Evolutionary conservation across 2,113 vertebrate genomes (phyloP).

Genomic region (Ceuthmochares aereus): DNA sequence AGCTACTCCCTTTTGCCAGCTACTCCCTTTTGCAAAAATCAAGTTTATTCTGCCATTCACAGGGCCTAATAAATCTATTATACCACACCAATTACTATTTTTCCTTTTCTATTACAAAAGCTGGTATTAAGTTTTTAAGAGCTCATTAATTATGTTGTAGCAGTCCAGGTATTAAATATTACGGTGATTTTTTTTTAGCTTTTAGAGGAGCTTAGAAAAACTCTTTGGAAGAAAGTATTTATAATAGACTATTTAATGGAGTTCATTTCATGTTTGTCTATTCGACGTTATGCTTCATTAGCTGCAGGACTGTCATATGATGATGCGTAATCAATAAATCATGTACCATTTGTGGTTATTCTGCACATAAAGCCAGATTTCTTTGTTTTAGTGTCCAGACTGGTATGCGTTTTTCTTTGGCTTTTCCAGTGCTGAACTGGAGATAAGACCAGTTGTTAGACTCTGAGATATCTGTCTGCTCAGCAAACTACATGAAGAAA

Average conservation of each 20-base stretch:
- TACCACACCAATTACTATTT: too few species aligned
- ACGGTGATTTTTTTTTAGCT: neutral
- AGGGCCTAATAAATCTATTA: too few species aligned
- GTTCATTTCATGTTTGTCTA: neutral
- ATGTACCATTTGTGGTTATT: constrained; percentile 8
- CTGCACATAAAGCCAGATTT: neutral
- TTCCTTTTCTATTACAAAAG: neutral
- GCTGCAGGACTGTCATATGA: neutral
- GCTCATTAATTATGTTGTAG: neutral
- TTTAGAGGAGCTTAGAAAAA: neutral
- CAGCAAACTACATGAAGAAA: neutral
- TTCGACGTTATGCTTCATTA: constrained; percentile 24
- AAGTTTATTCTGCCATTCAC: too few species aligned
- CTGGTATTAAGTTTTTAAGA: neutral
- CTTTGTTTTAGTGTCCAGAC: neutral
- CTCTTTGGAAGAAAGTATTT: neutral
- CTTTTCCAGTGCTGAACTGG: neutral
- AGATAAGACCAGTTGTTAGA: constrained; percentile 1
- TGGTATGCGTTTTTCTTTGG: neutral
- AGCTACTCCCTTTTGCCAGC: too few species aligned
- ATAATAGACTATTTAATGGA: neutral
- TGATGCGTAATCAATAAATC: neutral
- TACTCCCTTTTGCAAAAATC: too few species aligned
- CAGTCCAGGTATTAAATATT: neutral
- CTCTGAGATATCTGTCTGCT: neutral